Conservation (phyloP, 2,888 invertebrate genomes). For the Mimas tiliae region DNA sequence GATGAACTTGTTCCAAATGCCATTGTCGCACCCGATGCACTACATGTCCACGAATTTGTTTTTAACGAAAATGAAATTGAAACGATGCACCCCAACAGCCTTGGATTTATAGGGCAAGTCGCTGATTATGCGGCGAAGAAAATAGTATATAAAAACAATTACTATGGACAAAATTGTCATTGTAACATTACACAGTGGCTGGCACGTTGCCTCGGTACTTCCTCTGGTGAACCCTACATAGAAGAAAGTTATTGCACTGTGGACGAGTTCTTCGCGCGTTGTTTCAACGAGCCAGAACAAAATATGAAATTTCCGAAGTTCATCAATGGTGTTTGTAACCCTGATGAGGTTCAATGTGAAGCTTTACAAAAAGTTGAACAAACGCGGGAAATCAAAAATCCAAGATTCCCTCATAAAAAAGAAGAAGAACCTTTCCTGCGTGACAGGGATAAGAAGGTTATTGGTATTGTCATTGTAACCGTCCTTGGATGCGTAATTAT, state of each 20-base stretch:
- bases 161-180: slow-evolving; percentile 86
- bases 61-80: slow-evolving; percentile 78
- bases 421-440: slow-evolving; percentile 50
- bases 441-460: slow-evolving; percentile 70
- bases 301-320: slow-evolving; percentile 87
- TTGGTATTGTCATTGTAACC: slow-evolving; percentile 81
- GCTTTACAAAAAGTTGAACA: slow-evolving; percentile 67
- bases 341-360: slow-evolving; percentile 84
- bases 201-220: slow-evolving; percentile 68
- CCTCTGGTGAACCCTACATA: slow-evolving; percentile 70
- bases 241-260: slow-evolving; percentile 87
- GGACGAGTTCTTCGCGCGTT: slow-evolving; percentile 83
- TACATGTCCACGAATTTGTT: slow-evolving; percentile 82
- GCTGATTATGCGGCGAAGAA: slow-evolving; percentile 67
- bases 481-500: slow-evolving; percentile 80
- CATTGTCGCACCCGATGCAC: slow-evolving; percentile 75
- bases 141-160: slow-evolving; percentile 84
- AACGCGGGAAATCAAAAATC: slow-evolving; percentile 72
- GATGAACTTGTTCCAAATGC: slow-evolving; percentile 82
- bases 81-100: slow-evolving; percentile 74
- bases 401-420: slow-evolving; percentile 74
- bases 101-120: slow-evolving; percentile 85
- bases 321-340: slow-evolving; percentile 83
- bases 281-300: slow-evolving; percentile 87
- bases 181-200: slow-evolving; percentile 87